Base-by-base conservation (phyloP, 2,113 vertebrate genomes). In the Hirundichthys speculiger region DNA sequence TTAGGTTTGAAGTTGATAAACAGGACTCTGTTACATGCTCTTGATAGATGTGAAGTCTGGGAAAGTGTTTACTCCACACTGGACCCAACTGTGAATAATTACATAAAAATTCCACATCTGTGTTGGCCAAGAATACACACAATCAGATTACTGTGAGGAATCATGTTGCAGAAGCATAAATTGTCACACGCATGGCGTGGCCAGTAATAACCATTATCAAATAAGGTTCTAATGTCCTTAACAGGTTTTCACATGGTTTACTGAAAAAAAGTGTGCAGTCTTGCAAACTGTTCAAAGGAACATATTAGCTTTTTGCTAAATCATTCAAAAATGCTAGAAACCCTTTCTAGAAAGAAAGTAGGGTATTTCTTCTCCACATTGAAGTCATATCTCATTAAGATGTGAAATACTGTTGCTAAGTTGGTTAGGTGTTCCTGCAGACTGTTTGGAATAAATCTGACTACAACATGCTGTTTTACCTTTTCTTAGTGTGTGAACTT, bases 371-470 rank as follows among this genome's bases (percentile, higher is more conserved):
- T 6, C 30, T 34, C 30, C 6, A 34, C 30, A 34, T 10, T 51
- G 2, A 74, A 48, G 61, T 64, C 65, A 61, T 39, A 5, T 59
- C 43, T 60, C 48, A 61, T 63, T 16, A 54, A 71, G 21, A 66
- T 81, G 75, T 69, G 49, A 79, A 77, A 79, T 69, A 40, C 16
- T 64, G 13, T 47, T 51, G 9, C 25, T 27, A 9, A 19, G 2
- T 34, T 51, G 5, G 24, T 52, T 69, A 34, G 3, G 18, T 27
- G 46, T 52, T 10, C 38, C 20, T 73, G 12, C 51, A 63, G 49
- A 40, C 20, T 25, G 15, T 22, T 41, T 34, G 20, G 0, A 15
- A 49, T 43, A 40, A 16, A 1, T 2, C 12, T 10, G 13, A 20
- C 49, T 38, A 51, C 56, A 34, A 24, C 20, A 27, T 9, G 1